phyloP scores from a whole-genome alignment of 37 sponge, comb jelly and placozoan species.

The Axinella damicornis region DNA sequence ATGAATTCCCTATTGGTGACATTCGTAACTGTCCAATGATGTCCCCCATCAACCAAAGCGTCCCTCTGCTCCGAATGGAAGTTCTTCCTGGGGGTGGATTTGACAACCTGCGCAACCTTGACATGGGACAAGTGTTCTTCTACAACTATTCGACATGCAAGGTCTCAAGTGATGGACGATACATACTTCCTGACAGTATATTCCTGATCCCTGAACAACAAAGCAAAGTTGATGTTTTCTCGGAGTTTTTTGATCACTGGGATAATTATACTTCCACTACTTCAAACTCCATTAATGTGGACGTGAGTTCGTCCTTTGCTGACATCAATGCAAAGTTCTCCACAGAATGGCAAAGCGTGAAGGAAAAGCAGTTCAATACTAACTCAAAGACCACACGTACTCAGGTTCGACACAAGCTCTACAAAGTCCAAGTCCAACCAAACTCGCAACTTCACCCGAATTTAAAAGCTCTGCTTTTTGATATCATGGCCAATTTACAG shows the following conservation, averaged over 20 bases:
- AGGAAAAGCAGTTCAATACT: slow-evolving; percentile 34
- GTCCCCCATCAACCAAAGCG: background rate
- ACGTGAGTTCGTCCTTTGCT: slow-evolving; percentile 25
- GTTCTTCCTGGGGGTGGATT: slow-evolving; percentile 75
- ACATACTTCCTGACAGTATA: slow-evolving; percentile 63
- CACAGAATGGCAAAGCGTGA: slow-evolving; percentile 39
- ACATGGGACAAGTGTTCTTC: slow-evolving; percentile 58
- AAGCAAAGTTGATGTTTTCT: slow-evolving; percentile 33
- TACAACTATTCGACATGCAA: slow-evolving; percentile 65
- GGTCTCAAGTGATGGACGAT: slow-evolving; percentile 51
- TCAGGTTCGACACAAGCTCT: slow-evolving; percentile 64
- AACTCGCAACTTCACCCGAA: slow-evolving; percentile 43
- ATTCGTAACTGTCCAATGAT: slow-evolving; percentile 57
- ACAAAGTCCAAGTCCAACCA: slow-evolving; percentile 49
- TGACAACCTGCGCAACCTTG: slow-evolving; percentile 71
- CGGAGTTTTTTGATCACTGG: slow-evolving; percentile 46
- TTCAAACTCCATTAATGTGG: slow-evolving; percentile 42
- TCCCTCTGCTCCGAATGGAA: slow-evolving; percentile 51
- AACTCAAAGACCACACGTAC: slow-evolving; percentile 51
- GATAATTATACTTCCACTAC: slow-evolving; percentile 52
- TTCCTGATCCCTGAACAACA: slow-evolving; percentile 45
- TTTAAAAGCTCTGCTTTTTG: slow-evolving; percentile 59
- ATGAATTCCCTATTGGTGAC: slow-evolving; percentile 43
- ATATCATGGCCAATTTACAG: slow-evolving; percentile 72
- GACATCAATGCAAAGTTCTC: slow-evolving; percentile 73